Percentiles rank a stretch among this genome's conserved stretches.
Conservation (phyloP, 53 echinoderm and acorn worm species). For the Echinometra lucunter region DNA sequence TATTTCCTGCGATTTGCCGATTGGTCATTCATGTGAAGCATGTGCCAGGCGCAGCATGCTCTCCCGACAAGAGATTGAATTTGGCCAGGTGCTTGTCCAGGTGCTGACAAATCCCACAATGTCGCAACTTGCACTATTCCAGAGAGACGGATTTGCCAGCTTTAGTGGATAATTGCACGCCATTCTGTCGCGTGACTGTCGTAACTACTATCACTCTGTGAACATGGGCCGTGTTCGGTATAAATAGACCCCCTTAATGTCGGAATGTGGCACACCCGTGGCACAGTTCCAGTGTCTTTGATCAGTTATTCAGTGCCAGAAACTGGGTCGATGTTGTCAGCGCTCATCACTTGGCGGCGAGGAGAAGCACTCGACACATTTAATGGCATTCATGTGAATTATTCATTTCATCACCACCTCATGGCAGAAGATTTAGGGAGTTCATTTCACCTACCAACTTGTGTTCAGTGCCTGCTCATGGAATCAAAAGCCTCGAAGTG, state of each 20-base stretch:
- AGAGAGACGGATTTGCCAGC: background rate
- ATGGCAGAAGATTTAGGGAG: background rate
- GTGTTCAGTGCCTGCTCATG: background rate
- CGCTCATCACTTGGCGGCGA: background rate
- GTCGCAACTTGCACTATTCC: background rate
- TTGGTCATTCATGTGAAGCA: conserved; percentile 51
- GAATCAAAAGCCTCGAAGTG: too few species aligned
- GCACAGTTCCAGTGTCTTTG: background rate
- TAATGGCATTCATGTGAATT: conserved; percentile 29
- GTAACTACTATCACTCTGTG: background rate
- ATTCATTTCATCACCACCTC: conserved; percentile 28
- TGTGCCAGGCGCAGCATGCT: background rate
- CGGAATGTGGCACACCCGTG: conserved; percentile 28
- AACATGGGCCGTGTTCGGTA: conserved; percentile 9
- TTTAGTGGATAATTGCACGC: background rate
- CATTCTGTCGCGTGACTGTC: background rate
- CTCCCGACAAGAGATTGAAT: conserved; percentile 55
- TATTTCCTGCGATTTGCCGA: conserved; percentile 39
- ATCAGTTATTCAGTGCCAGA: background rate
- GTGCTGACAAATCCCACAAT: background rate
- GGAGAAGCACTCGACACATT: background rate
- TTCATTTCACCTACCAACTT: background rate
- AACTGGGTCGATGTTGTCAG: conserved; percentile 27
- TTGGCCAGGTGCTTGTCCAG: background rate
- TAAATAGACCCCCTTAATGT: background rate